Conservation (phyloP, 2,113 vertebrate species). For the Neolamprologus modestus region DNA sequence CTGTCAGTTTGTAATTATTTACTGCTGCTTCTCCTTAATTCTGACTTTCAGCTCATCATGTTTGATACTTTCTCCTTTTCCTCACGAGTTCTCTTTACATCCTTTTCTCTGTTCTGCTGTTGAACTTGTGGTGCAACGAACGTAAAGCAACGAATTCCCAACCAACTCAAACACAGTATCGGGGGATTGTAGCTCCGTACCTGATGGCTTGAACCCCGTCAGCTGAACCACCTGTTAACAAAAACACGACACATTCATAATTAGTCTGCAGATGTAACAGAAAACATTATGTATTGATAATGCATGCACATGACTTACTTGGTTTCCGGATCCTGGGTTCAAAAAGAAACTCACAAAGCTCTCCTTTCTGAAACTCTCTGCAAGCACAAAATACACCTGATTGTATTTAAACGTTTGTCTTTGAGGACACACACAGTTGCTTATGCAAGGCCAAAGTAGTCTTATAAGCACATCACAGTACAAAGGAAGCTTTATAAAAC, state of each 20-base stretch:
- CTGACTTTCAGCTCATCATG: not conserved
- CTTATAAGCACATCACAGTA: not conserved
- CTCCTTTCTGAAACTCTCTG: constrained; percentile 72
- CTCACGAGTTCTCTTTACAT: not conserved
- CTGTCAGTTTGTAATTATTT: not conserved
- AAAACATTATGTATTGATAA: not conserved
- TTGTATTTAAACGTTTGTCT: not conserved
- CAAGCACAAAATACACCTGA: constrained; percentile 1
- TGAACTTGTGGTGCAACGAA: not conserved
- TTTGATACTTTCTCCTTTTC: not conserved
- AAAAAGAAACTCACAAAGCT: constrained; percentile 65
- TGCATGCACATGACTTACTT: constrained; percentile 40
- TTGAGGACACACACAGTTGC: not conserved
- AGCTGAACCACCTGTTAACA: constrained; percentile 80
- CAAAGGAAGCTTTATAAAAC: not conserved
- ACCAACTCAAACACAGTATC: not conserved
- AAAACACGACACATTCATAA: not conserved
- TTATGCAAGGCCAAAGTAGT: constrained; percentile 2
- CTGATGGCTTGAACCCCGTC: constrained; percentile 85
- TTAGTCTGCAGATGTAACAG: not conserved
- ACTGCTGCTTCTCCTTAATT: not conserved
- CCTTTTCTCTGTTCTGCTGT: not conserved
- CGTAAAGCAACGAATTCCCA: not conserved
- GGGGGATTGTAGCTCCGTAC: constrained; percentile 25
- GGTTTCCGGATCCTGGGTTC: constrained; percentile 57